Conservation (phyloP, 2,797 vertebrate genomes). For the Aplochiton taeniatus region DNA sequence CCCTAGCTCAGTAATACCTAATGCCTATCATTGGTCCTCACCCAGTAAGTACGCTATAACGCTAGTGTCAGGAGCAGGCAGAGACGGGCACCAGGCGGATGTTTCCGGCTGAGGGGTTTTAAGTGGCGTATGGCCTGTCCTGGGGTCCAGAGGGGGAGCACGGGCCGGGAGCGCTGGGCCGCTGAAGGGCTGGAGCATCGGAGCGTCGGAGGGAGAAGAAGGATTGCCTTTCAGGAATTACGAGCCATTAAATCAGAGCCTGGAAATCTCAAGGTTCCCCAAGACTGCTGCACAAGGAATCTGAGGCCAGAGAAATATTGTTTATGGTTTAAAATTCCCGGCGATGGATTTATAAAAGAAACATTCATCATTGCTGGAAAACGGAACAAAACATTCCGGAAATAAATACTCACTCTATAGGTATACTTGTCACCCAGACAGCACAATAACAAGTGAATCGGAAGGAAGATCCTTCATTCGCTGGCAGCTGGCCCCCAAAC, state of each 20-base stretch:
- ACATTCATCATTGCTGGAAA: conserved; percentile 94
- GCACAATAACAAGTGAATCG: conserved; percentile 96
- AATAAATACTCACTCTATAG: conserved; percentile 89
- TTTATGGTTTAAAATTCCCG: conserved; percentile 86
- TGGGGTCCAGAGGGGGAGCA: conserved; percentile 58
- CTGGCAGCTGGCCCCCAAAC: conserved; percentile 82
- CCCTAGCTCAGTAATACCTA: too few relatives aligned
- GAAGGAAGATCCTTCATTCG: conserved; percentile 90
- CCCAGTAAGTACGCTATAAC: conserved; percentile 45
- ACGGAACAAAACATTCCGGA: conserved; percentile 98
- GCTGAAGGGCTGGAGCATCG: conserved; percentile 62
- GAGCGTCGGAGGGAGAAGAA: conserved; percentile 72
- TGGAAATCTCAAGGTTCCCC: conserved; percentile 99
- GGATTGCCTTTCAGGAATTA: conserved; percentile 91
- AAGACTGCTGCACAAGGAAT: conserved; percentile 97
- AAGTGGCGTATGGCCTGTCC: conserved; percentile 55
- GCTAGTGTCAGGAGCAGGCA: conserved; percentile 44
- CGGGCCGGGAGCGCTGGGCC: conserved; percentile 55
- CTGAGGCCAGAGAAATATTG: conserved; percentile 96
- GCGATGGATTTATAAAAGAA: conserved; percentile 88
- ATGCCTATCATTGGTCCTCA: not conserved
- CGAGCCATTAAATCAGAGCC: conserved; percentile 96
- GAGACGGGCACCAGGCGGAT: conserved; percentile 36
- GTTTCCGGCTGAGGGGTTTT: conserved; percentile 68
- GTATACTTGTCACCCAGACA: conserved; percentile 87